Base-by-base conservation (phyloP, 2,113 vertebrate species). In the Leuciscus idus region DNA sequence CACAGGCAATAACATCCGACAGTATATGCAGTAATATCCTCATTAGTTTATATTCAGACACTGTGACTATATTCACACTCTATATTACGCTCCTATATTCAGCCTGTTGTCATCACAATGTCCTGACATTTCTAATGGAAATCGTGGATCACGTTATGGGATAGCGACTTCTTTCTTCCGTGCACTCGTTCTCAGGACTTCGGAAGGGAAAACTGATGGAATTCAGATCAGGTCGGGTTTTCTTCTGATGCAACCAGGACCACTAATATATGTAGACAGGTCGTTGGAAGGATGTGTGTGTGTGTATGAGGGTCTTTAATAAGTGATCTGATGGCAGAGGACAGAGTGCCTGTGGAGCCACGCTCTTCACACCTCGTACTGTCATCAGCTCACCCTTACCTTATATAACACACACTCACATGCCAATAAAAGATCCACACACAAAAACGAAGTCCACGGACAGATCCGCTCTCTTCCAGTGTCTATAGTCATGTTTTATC, bases 31-130 rank as follows among this genome's bases (percentile, higher is more conserved):
- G 26, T 86, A 84, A 87, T 85, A 78, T 75, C 88, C 86, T 87
- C 77, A 87, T 75, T 89, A 90, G 90, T 92, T 92, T 88, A 91
- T 68, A 92, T 93, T 93, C 90, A 88, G 89, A 91, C 87, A 88
- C 86, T 86, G 83, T 85, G 86, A 89, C 89, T 87, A 86, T 87
- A 84, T 90, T 70, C 81, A 68, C 62, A 81, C 61, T 68, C 26
- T 82, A 70, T 84, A 91, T 93, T 90, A 90, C 91, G 88, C 88
- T 92, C 90, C 88, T 91, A 91, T 90, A 89, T 91, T 82, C 82
- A 68, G 86, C 85, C 39, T 89, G 85, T 92, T 90, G 90, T 84
- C 90, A 91, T 90, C 76, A 66, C 86, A 91, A 89, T 91, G 87
- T 90, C 84, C 87, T 89, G 78, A 86, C 74, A 90, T 91, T 88